Evolutionary conservation across 2,797 vertebrate species (phyloP).

Genomic region (Pangasius djambal): DNA sequence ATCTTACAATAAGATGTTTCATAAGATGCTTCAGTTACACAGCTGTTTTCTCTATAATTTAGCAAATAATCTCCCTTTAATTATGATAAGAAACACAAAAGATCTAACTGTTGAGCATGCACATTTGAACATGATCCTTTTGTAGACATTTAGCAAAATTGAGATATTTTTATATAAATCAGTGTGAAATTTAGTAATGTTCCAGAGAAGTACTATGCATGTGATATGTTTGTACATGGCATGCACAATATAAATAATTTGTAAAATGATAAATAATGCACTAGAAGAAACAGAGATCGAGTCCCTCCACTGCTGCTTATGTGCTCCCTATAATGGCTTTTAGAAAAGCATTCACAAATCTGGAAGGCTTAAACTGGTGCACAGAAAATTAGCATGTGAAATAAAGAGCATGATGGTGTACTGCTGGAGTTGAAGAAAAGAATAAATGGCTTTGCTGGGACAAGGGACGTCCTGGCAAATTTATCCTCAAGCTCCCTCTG

Average conservation of each 20-base stretch:
- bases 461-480: conserved; percentile 41
- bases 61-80: neutral
- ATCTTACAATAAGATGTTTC: neutral
- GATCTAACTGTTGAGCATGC: neutral
- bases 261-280: neutral
- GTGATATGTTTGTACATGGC: neutral
- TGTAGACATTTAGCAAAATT: neutral
- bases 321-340: neutral
- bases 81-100: neutral
- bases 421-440: conserved; percentile 27
- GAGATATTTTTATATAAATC: neutral
- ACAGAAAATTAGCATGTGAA: neutral
- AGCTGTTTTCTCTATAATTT: neutral
- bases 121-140: neutral
- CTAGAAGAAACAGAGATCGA: neutral
- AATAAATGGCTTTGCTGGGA: conserved; percentile 43
- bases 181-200: neutral
- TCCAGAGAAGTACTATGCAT: neutral
- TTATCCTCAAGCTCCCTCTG: conserved; percentile 53
- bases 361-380: neutral
- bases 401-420: neutral
- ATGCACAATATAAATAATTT: conserved; percentile 8
- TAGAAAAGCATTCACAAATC: neutral
- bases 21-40: neutral
- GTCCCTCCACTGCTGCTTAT: neutral